Evolutionary conservation across 2,113 vertebrate genomes (phyloP), one percentile per base, ranked within the genome.

Genomic region (Alectura lathami): DNA sequence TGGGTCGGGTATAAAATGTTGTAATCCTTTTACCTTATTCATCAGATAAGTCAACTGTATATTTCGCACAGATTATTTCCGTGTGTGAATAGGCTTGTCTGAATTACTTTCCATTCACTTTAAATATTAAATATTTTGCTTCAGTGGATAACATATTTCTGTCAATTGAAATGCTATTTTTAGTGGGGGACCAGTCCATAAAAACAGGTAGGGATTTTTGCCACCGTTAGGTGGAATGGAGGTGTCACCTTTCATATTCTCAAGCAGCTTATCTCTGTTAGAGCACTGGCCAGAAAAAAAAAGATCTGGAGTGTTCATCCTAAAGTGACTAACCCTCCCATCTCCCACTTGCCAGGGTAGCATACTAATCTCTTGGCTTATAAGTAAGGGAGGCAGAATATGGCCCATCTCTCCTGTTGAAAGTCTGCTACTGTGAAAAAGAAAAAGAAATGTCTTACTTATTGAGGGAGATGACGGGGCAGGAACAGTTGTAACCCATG

Each of bases 61-160:
- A 64, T 85, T 95, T 95, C 74, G 40, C 73, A 79, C 0, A 4
- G 23, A 40, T 86, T 84, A 67, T 86, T 95, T 88, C 47, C 11
- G 2, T 62, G 32, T 86, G 51, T 78, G n/a, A 86, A 51, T 68
- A 75, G 36, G 27, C 40, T 86, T 79, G 20, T 57, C 53, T 51
- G 11, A 86, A 82, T 64, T 89, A 17, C 62, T 79, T 87, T 87
- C 89, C 75, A 43, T 91, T 94, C 66, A 79, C 40, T 36, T 51
- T 75, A 82, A 75, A 81, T 86, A 88, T 68, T 72, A 76, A 76
- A 78, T 87, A 82, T 91, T 95, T 95, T 84, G 17, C 57, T 89
- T 68, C 62, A 68, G 23, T 9, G 2, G 30, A 6, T 87, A 64
- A 51, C 43, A 11, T 64, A 79, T 87, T 84, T 92, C 74, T 72